Evolutionary conservation across 2,113 vertebrate species (phyloP).

Genomic region (Heliornis fulica): DNA sequence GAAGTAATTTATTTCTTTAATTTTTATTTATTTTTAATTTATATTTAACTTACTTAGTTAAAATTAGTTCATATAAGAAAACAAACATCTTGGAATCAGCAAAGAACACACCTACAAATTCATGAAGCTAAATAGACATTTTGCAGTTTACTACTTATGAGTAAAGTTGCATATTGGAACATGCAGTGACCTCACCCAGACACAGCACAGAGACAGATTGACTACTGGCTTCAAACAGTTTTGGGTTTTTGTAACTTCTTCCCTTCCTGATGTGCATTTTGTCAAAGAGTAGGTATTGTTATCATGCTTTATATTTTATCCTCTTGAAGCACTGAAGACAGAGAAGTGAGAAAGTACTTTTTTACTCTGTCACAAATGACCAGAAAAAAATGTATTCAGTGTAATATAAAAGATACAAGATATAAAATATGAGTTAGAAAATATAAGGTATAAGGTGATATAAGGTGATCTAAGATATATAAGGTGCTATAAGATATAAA

Average conservation of each 20-base stretch:
- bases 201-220: not conserved
- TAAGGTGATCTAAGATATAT: too few relatives aligned
- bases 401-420: not conserved
- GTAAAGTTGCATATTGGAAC: not conserved
- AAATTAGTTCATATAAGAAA: not conserved
- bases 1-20: not conserved
- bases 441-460: too few relatives aligned
- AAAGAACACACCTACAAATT: not conserved
- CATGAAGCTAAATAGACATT: not conserved
- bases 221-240: not conserved
- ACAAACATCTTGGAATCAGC: not conserved
- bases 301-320: not conserved
- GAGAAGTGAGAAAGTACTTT: not conserved
- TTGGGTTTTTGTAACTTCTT: not conserved
- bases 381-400: not conserved
- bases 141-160: not conserved
- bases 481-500: too few relatives aligned
- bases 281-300: not conserved
- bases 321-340: not conserved
- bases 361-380: not conserved
- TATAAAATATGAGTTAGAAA: too few relatives aligned
- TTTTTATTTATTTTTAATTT: too few relatives aligned
- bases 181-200: not conserved
- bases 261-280: not conserved
- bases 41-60: too few relatives aligned